A percentile compares a stretch with the other conserved stretches of the same genome.
Evolutionary conservation across 2,888 invertebrate genomes (phyloP).

Genomic region (Aspidiotus rigidus): DNA sequence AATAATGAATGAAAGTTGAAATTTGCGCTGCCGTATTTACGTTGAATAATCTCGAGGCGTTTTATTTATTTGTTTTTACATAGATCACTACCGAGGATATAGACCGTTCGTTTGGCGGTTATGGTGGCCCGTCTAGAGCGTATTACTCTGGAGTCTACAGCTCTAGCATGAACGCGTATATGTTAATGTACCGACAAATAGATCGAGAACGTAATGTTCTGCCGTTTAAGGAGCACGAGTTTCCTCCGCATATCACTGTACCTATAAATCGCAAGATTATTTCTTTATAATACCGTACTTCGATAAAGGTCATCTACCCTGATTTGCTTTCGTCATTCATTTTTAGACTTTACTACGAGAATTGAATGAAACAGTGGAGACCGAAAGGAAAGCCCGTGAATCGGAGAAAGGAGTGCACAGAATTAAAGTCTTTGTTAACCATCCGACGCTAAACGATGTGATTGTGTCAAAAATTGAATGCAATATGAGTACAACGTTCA

Average conservation of each 20-base stretch:
- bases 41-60: background rate
- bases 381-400: constrained; percentile 51
- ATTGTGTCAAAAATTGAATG: constrained; percentile 51
- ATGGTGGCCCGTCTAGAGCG: constrained; percentile 49
- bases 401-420: constrained; percentile 54
- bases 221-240: constrained; percentile 57
- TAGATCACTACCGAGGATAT: constrained; percentile 73
- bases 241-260: constrained; percentile 63
- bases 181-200: constrained; percentile 79
- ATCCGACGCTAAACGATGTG: constrained; percentile 50
- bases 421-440: constrained; percentile 55
- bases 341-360: constrained; percentile 51
- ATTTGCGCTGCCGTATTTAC: background rate
- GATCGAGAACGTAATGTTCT: constrained; percentile 54
- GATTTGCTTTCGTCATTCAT: background rate
- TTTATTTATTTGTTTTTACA: constrained; percentile 27
- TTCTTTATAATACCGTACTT: too few species aligned
- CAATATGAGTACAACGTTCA: constrained; percentile 52
- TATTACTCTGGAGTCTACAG: constrained; percentile 66
- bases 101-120: constrained; percentile 68
- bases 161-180: constrained; percentile 79
- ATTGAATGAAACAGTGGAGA: constrained; percentile 58
- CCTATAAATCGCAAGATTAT: background rate
- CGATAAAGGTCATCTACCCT: background rate
- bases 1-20: background rate